These are phyloP conservation scores for Onychomys torridus DNA, from an alignment of 2,797 vertebrate genomes.

Conservation along the genomic window DNA sequence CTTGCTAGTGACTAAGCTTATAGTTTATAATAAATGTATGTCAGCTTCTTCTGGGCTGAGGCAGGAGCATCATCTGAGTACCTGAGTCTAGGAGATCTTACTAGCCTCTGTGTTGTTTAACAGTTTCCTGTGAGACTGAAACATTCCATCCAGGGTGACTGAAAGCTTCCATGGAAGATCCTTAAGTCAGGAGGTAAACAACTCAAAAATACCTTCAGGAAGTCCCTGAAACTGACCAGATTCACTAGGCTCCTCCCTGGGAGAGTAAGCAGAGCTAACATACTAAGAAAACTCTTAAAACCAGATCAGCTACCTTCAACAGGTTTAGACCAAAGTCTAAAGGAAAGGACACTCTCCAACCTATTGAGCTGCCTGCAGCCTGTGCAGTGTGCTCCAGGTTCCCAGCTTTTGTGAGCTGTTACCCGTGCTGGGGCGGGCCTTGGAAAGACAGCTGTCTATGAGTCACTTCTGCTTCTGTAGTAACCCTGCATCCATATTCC, in stretches of 20 bases:
- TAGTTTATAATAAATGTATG: background rate
- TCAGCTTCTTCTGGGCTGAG: background rate
- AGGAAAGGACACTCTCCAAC: background rate
- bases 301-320: background rate
- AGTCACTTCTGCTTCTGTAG: background rate
- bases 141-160: background rate
- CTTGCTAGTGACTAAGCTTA: background rate
- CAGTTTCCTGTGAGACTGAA: background rate
- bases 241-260: background rate
- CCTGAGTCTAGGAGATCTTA: background rate
- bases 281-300: background rate
- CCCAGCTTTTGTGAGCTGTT: background rate
- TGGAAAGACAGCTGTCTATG: background rate
- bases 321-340: background rate
- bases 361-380: background rate
- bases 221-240: background rate
- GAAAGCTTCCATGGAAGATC: background rate
- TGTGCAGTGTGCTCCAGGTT: background rate
- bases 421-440: background rate
- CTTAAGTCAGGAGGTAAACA: background rate
- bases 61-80: background rate
- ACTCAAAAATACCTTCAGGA: background rate
- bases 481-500: background rate
- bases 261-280: background rate
- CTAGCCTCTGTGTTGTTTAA: background rate